Percentiles rank a stretch among this genome's conserved stretches.
phyloP scores from a whole-genome alignment of 2,113 vertebrate genomes.

The Leptocoma aspasia region DNA sequence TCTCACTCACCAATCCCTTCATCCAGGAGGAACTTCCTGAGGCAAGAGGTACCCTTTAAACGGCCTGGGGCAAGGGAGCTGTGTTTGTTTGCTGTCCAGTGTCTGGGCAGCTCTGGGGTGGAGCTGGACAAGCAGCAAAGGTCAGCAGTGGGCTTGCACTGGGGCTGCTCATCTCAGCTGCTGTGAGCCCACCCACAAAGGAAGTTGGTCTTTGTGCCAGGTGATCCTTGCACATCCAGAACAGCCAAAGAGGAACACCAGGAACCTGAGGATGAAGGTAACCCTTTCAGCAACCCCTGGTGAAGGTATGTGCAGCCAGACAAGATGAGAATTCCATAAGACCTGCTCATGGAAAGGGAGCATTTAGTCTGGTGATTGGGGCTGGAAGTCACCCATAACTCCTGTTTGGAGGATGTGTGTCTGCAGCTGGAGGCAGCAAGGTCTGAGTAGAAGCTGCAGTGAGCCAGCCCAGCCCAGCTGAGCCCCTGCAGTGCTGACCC shows the following conservation, averaged over 20 bases:
- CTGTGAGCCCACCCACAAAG: fast-evolving
- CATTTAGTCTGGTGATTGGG: fast-evolving
- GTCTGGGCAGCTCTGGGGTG: fast-evolving
- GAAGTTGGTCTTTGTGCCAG: fast-evolving
- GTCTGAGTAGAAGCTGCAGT: fast-evolving
- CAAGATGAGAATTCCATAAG: fast-evolving
- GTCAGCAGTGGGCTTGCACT: fast-evolving
- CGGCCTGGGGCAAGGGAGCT: fast-evolving
- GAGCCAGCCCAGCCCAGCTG: neutral
- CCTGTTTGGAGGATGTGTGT: fast-evolving
- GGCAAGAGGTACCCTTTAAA: neutral
- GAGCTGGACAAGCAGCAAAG: fast-evolving
- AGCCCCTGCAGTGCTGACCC: neutral
- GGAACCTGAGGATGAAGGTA: no score
- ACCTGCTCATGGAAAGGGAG: no score
- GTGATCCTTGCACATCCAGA: neutral
- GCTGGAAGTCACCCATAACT: fast-evolving
- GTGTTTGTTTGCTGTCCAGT: fast-evolving
- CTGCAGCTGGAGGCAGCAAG: fast-evolving
- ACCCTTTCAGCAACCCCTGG: neutral
- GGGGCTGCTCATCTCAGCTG: no score
- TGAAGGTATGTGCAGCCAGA: fast-evolving
- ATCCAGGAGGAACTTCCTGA: neutral
- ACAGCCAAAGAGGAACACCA: neutral
- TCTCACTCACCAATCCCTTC: fast-evolving